These are phyloP conservation scores for Alitta virens DNA, from an alignment of 2,888 invertebrate species.

Conservation along the genomic window DNA sequence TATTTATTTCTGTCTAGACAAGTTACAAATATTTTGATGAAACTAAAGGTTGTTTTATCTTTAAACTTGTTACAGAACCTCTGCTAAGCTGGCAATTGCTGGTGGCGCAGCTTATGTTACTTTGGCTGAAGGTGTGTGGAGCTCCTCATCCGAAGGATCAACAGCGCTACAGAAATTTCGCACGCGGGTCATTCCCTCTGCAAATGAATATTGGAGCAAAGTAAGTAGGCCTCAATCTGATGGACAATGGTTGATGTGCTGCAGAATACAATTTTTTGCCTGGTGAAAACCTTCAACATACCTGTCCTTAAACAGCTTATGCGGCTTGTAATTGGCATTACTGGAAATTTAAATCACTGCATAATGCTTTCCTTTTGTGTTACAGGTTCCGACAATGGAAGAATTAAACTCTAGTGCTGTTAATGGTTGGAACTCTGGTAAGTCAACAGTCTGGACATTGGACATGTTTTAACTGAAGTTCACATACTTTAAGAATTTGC, in stretches of 20 bases:
- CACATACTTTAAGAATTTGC: too few species aligned
- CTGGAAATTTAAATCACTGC: neutral
- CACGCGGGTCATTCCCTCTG: constrained; percentile 25
- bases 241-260: too few species aligned
- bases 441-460: too few species aligned
- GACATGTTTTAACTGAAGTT: too few species aligned
- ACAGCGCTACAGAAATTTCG: constrained; percentile 23
- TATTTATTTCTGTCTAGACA: too few species aligned
- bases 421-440: neutral
- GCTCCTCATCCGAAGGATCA: constrained; percentile 22
- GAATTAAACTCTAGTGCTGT: neutral
- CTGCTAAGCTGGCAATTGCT: constrained; percentile 30
- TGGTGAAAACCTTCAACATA: too few species aligned
- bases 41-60: too few species aligned
- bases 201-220: constrained; percentile 23
- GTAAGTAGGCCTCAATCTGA: neutral
- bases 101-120: constrained; percentile 34
- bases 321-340: too few species aligned
- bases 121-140: constrained; percentile 34
- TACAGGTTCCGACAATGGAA: neutral
- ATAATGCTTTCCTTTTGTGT: neutral
- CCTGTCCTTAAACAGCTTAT: too few species aligned
- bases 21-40: too few species aligned
- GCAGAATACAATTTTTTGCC: too few species aligned
- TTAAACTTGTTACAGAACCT: constrained; percentile 25